Evolutionary conservation across 2,888 invertebrate genomes (phyloP), one percentile per base, ranked within the genome.

Genomic region (Sericinus montela): DNA sequence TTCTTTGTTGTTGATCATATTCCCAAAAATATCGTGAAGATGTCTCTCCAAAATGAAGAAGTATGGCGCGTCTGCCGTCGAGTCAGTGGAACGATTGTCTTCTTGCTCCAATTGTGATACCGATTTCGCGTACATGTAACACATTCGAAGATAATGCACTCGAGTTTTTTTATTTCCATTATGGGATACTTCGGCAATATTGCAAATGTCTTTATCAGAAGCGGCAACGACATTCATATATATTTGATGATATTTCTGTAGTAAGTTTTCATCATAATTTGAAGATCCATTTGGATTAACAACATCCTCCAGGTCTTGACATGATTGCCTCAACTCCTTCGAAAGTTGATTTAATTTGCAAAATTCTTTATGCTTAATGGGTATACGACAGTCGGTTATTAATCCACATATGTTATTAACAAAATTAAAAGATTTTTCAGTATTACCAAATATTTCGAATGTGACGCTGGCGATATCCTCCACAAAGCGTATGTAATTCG

Each of bases 1-100:
- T 50, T 92, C 90, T 59, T 92, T 90, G 51, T 92, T 91, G 62
- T 94, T 94, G 52, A 95, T 90, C 65, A 94, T 83, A 59, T 91
- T 91, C 1, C 93, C 92, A 56, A 93, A 91, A 47, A 93, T 87
- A 57, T 91, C 89, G 47, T 91, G 91, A 8, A 93, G 80, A 60
- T 88, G 88, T 52, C 78, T 77, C 34, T 89, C 84, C 19, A 92
- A 66, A 8, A 92, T 74, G 23, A 89, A 79, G 51, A 92, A 91
- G 58, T 90, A 90, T 0, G 88, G 77, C 15, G 62, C 51, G 8
- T 81, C 84, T 3, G 46, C 37, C 1, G 57, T 19, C 0, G 75
- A 63, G 51, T 86, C 79, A 1, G 62, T 58, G 0, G 66, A 54
- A 0, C 64, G 63, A 45, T 68, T 72, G 43, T 86, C 80, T 49